A percentile compares a stretch with the other conserved stretches of the same genome.
These are phyloP conservation scores for Mesaphorura yosii DNA, from an alignment of 1,140 invertebrate genomes.

Conservation along the genomic window DNA sequence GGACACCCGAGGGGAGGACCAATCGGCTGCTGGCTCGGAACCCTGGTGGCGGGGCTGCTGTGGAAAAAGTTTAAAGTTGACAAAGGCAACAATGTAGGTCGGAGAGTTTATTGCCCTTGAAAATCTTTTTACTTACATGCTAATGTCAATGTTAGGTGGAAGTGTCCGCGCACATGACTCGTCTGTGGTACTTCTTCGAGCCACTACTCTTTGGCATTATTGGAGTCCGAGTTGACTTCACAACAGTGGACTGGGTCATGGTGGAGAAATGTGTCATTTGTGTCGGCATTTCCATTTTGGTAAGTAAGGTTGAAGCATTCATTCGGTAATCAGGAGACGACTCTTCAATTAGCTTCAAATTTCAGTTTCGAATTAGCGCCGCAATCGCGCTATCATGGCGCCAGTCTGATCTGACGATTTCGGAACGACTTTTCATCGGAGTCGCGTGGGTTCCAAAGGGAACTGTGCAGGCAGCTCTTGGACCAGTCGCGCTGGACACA, in stretches of 20 bases:
- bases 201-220: slow-evolving; percentile 29
- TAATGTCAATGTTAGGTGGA: background rate
- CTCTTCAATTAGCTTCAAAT: background rate
- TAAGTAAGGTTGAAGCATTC: background rate
- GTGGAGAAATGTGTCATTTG: slow-evolving; percentile 16
- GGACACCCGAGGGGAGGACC: slow-evolving; percentile 24
- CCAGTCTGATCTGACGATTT: slow-evolving; percentile 6
- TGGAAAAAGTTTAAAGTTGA: slow-evolving; percentile 17
- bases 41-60: slow-evolving; percentile 11
- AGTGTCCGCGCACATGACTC: slow-evolving; percentile 7
- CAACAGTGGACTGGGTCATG: slow-evolving; percentile 16
- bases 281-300: background rate
- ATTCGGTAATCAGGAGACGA: background rate
- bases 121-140: no score
- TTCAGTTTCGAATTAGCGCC: background rate
- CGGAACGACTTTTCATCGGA: slow-evolving; percentile 19
- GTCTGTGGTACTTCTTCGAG: slow-evolving; percentile 24
- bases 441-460: slow-evolving; percentile 27
- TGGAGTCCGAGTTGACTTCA: slow-evolving; percentile 18
- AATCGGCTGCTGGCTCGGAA: slow-evolving; percentile 12
- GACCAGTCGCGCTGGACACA: slow-evolving; percentile 23
- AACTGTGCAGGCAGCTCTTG: slow-evolving; percentile 28
- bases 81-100: slow-evolving; percentile 20
- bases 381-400: background rate
- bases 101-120: background rate